These are phyloP conservation scores for Yoshiicerus persimilis DNA, from an alignment of 1,140 invertebrate genomes.

Conservation along the genomic window DNA sequence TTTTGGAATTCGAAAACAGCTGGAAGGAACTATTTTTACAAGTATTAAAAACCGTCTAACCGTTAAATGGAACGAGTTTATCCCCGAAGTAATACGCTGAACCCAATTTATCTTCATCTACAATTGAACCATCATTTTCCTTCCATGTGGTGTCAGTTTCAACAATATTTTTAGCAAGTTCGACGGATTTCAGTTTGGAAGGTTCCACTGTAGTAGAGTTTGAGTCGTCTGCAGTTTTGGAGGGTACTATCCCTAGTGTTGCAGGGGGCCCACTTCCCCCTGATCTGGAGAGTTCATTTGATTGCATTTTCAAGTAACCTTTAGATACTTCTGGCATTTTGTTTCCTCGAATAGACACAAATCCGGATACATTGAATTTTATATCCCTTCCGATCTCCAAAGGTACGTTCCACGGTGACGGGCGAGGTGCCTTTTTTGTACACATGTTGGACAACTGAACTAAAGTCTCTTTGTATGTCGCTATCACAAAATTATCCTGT, in stretches of 20 bases:
- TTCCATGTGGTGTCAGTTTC: slow-evolving; percentile 23
- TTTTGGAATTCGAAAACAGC: no score
- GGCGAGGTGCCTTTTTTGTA: neutral
- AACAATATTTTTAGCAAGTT: neutral
- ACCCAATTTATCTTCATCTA: slow-evolving; percentile 24
- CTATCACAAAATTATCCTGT: neutral
- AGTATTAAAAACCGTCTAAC: no score
- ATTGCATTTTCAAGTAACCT: neutral
- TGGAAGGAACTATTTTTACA: no score
- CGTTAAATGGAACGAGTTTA: slow-evolving; percentile 34
- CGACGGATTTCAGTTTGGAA: neutral
- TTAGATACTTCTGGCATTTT: neutral
- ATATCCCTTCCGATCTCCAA: slow-evolving; percentile 38
- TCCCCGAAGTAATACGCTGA: slow-evolving; percentile 38
- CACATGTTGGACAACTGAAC: neutral
- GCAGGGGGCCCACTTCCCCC: neutral
- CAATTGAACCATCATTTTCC: slow-evolving; percentile 29
- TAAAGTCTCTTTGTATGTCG: neutral
- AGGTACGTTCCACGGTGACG: slow-evolving; percentile 25
- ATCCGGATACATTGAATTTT: slow-evolving; percentile 4
- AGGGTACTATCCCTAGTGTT: neutral
- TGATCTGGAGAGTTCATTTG: no score
- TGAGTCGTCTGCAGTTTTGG: neutral
- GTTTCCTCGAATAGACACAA: slow-evolving; percentile 15
- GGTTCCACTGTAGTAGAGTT: neutral